Base-by-base conservation (phyloP, 35 echinoderm and acorn worm genomes). In the Patiria miniata region DNA sequence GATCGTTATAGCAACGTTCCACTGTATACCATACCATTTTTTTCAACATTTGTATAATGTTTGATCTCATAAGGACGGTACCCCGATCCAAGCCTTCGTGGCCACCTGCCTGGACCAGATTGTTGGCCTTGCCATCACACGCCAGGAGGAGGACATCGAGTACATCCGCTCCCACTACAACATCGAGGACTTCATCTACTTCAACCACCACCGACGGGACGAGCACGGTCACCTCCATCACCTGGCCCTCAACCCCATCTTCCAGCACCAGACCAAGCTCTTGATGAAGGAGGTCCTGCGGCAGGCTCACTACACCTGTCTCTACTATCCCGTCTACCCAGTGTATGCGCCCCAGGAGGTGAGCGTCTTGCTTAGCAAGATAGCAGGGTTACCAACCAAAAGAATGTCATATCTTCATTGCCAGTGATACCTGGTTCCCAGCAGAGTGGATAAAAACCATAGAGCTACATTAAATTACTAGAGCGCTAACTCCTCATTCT, bases 171-270 rank as follows among this genome's bases (percentile, higher is more conserved):
- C 92, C 39, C 96, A 97, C 55, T 98, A 98, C 82, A 98, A 98
- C 78, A 87, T 98, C n/a, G 96, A 98, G 44, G 96, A 98, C 50
- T 98, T 98, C 89, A 98, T 98, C 77, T 98, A 98, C 83, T 98
- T 92, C 86, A 98, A 98, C 85, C 96, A 98, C 52, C 96, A 98
- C 54, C 85, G 92, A 32, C 96, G 96, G 33, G 92, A 98, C 79
- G 91, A 98, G 37, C 96, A 98, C 39, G 96, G 92, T 40, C 96
- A 98, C 80, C 92, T 98, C 42, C 93, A 98, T 58, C 96, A 98
- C 68, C 94, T 98, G 69, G 89, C 92, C 32, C 86, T 98, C 56
- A 98, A 98, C 77, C 96, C 96, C 16, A 90, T 98, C 21, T 94
- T 98, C 50, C 92, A 94, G 52, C 96, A 94, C 80, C 94, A 89